A percentile compares a stretch with the other conserved stretches of the same genome.
phyloP scores from a whole-genome alignment of 2,888 invertebrate species.

The Nemoura dubitans region DNA sequence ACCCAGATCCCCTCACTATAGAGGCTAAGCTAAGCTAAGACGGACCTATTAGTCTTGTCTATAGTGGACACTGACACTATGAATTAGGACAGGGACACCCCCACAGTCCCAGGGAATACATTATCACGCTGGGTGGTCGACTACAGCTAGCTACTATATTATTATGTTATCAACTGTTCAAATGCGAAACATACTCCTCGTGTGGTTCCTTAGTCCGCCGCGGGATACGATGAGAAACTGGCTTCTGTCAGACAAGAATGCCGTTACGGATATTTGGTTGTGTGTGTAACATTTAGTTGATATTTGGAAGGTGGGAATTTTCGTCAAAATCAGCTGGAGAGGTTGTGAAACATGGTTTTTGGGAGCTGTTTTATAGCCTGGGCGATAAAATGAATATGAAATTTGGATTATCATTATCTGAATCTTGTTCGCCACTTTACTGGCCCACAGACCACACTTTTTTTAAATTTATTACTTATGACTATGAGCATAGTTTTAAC shows the following conservation, averaged over 20 bases:
- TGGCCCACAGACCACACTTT: too few species aligned
- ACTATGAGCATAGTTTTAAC: too few species aligned
- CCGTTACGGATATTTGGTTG: neutral
- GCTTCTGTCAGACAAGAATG: neutral
- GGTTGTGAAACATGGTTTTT: too few species aligned
- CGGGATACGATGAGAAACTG: neutral
- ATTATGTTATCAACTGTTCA: neutral
- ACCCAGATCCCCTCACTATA: neutral
- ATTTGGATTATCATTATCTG: too few species aligned
- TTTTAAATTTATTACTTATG: too few species aligned
- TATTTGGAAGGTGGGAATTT: too few species aligned
- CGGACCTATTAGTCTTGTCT: neutral
- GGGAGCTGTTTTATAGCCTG: too few species aligned
- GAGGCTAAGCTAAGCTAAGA: neutral
- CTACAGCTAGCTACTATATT: neutral
- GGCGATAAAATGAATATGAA: too few species aligned
- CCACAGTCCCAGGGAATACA: neutral
- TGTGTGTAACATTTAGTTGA: neutral
- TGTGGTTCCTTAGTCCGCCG: neutral
- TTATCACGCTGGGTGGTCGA: neutral
- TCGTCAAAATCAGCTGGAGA: too few species aligned
- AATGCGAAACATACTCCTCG: neutral
- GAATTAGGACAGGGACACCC: neutral
- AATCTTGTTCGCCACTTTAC: too few species aligned
- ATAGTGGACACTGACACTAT: neutral